These are phyloP conservation scores for Megastigmus dorsalis DNA, from an alignment of 2,888 invertebrate species.

Conservation along the genomic window DNA sequence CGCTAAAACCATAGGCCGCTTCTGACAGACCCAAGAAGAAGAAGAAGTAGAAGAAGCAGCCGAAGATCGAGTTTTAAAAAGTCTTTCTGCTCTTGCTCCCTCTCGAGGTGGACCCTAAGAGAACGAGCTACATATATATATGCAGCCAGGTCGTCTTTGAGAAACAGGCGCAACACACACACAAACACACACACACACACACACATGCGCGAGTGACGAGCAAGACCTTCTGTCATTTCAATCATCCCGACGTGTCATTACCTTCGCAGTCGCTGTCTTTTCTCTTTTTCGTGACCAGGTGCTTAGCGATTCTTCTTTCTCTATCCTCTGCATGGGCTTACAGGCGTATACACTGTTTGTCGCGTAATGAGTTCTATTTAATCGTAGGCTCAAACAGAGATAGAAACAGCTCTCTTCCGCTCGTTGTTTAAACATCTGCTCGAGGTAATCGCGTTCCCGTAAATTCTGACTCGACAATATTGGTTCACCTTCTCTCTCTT, in stretches of 20 bases:
- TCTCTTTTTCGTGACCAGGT: slow-evolving; percentile 5
- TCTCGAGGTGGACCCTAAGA: neutral
- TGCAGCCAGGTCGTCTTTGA: neutral
- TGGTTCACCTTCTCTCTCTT: neutral
- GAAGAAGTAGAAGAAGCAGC: too few species aligned
- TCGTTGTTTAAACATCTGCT: slow-evolving; percentile 46
- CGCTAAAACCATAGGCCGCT: slow-evolving; percentile 2
- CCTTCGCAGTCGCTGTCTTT: neutral
- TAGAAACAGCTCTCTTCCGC: slow-evolving; percentile 11
- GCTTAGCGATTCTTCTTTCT: slow-evolving; percentile 15
- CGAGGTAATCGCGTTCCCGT: slow-evolving; percentile 34
- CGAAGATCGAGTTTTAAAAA: slow-evolving; percentile 9
- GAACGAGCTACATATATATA: neutral
- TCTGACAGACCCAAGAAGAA: too few species aligned
- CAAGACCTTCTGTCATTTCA: slow-evolving; percentile 28
- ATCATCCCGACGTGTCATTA: slow-evolving; percentile 39
- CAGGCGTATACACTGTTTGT: neutral
- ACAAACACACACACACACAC: neutral
- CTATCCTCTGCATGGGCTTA: neutral
- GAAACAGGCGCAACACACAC: too few species aligned
- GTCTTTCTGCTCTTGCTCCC: neutral
- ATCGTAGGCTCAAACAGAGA: neutral
- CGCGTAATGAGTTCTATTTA: slow-evolving; percentile 38
- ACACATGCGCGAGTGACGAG: neutral
- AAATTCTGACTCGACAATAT: slow-evolving; percentile 36